phyloP scores from a whole-genome alignment of 2,797 vertebrate genomes.

The Pempheris klunzingeri region DNA sequence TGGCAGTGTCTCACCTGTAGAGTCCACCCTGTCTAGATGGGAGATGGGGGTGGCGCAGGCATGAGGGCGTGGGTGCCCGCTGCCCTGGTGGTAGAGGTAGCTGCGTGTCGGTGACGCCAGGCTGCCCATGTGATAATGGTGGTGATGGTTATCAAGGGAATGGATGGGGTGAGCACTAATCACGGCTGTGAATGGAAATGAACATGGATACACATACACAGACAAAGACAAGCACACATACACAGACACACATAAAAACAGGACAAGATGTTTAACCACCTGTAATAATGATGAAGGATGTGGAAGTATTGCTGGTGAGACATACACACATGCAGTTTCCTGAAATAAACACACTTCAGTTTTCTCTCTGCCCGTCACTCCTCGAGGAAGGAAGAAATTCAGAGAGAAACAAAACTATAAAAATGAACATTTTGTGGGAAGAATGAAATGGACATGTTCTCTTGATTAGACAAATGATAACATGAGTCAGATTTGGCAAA shows the following conservation, averaged over 20 bases:
- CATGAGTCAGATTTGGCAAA: not conserved
- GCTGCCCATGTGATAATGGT: slow-evolving; percentile 99
- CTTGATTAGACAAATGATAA: slow-evolving; percentile 3
- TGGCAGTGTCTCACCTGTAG: slow-evolving; percentile 92
- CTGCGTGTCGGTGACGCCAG: slow-evolving; percentile 94
- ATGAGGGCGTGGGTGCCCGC: slow-evolving; percentile 83
- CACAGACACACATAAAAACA: slow-evolving; percentile 44
- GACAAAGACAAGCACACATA: slow-evolving; percentile 51
- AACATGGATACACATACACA: slow-evolving; percentile 83
- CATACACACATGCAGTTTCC: slow-evolving; percentile 36
- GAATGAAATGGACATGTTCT: slow-evolving; percentile 36
- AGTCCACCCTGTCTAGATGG: slow-evolving; percentile 96
- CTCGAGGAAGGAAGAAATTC: not conserved
- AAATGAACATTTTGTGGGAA: slow-evolving; percentile 12
- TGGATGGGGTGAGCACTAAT: slow-evolving; percentile 99
- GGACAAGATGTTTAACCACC: slow-evolving; percentile 63
- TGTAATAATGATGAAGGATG: slow-evolving; percentile 42
- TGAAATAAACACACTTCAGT: slow-evolving; percentile 7
- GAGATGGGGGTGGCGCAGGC: slow-evolving; percentile 90
- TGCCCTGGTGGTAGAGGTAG: slow-evolving; percentile 94
- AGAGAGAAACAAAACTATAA: not conserved
- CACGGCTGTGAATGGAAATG: slow-evolving; percentile 96
- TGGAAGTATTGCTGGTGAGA: slow-evolving; percentile 14
- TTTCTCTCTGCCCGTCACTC: slow-evolving; percentile 13
- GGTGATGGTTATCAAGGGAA: slow-evolving; percentile 99